Evolutionary conservation across 2,888 invertebrate genomes (phyloP), one percentile per base, ranked within the genome.

Genomic region (Linhomoeus sp.): DNA sequence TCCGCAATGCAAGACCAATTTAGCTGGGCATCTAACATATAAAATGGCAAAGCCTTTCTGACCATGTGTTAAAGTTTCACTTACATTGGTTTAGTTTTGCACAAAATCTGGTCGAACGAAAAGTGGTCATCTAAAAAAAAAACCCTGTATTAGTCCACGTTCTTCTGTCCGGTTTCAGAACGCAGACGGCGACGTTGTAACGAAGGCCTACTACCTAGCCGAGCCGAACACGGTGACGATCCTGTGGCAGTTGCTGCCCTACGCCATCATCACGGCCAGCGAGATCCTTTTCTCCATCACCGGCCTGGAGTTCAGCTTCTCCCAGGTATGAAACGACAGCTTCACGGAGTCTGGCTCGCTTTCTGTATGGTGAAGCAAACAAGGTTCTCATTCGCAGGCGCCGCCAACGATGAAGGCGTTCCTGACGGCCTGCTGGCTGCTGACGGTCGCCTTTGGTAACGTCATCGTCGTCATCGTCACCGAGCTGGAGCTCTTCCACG

Each of bases 361-460:
- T 9, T 33, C 9, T 33, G 15, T 33, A 33, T 33, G 33, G 9
- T 12, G 15, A 33, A 9, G 7, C 9, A 3, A 17, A 17, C 17
- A 17, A 7, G 9, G 5, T n/a, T 5, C 19, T 3, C 37, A 12
- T 15, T 15, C 19, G 14, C 49, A 68, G 73, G 86, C 92, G 0
- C 92, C 94, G 0, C 64, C 73, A 15, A 79, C 78, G 51, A 90
- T 97, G 92, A 94, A 92, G 67, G 84, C 92, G 0, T 78, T 97
- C 0, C 68, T 97, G 45, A 81, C 82, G 65, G 85, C 92, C 0
- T 76, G 79, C 5, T 94, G 88, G 85, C 72, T 90, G 14, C 70
- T 94, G 42, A 87, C 90, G 0, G 83, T 83, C 0, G 86, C 90
- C 0, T 74, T 90, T 58, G 94, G 94, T 38, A 92, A 92, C 67